phyloP scores from a whole-genome alignment of 2,888 invertebrate species.

The Macrophya annulata region DNA sequence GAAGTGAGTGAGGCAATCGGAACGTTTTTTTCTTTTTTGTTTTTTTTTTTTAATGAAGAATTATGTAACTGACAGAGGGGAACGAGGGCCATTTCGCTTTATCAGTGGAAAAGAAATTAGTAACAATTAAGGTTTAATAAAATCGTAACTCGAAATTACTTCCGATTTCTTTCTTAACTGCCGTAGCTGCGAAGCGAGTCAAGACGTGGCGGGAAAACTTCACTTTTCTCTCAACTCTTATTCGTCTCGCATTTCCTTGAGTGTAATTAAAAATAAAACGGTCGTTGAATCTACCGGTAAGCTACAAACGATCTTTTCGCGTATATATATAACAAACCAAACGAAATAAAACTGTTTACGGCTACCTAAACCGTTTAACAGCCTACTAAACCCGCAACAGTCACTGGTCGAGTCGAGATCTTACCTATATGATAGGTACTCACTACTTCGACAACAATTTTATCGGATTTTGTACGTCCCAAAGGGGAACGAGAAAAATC shows the following conservation, averaged over 20 bases:
- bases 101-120: conserved; percentile 31
- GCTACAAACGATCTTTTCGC: conserved; percentile 41
- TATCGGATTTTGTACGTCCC: neutral
- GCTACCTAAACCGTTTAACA: conserved; percentile 51
- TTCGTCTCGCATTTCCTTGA: neutral
- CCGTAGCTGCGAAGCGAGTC: neutral
- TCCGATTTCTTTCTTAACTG: conserved; percentile 7
- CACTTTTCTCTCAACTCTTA: conserved; percentile 8
- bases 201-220: neutral
- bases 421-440: neutral
- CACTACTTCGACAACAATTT: conserved; percentile 18
- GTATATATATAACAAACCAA: neutral
- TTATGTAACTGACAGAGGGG: conserved; percentile 1
- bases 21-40: neutral
- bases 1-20: conserved; percentile 4
- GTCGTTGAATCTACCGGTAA: conserved; percentile 44
- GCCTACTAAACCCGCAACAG: conserved; percentile 49
- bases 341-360: conserved; percentile 54
- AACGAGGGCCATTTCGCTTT: conserved; percentile 28
- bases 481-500: neutral
- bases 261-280: conserved; percentile 51
- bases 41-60: neutral
- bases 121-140: conserved; percentile 47
- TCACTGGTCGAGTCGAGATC: conserved; percentile 35
- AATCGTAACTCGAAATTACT: conserved; percentile 33